These are phyloP conservation scores for Zapornia atra DNA, from an alignment of 2,113 vertebrate species.

Conservation along the genomic window DNA sequence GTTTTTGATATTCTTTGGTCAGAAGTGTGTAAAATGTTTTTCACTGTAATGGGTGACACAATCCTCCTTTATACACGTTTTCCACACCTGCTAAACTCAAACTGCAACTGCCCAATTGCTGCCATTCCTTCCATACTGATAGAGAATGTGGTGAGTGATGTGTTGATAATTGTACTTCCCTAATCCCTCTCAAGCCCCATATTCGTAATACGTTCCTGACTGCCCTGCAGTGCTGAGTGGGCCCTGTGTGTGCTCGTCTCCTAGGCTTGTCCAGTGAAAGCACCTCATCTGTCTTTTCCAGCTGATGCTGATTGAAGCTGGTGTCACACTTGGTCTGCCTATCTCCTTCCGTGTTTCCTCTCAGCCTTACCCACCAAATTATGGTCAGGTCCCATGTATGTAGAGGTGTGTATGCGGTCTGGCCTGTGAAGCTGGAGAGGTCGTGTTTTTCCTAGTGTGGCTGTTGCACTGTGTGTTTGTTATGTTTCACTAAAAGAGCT, in stretches of 20 bases:
- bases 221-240: neutral
- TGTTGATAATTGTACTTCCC: neutral
- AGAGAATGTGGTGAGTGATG: neutral
- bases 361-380: neutral
- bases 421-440: neutral
- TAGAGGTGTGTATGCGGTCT: neutral
- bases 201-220: neutral
- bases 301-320: neutral
- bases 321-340: neutral
- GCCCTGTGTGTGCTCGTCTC: neutral
- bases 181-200: neutral
- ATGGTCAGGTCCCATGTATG: neutral
- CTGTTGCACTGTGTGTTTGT: rapidly evolving
- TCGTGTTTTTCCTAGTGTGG: neutral
- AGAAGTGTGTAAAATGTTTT: neutral
- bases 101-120: neutral
- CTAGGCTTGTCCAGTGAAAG: neutral
- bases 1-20: neutral
- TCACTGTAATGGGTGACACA: neutral
- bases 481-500: neutral
- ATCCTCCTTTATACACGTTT: neutral
- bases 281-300: neutral
- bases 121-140: neutral
- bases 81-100: neutral
- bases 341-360: neutral